Evolutionary conservation across 2,888 invertebrate species (phyloP).

Genomic region (Nineta flava): DNA sequence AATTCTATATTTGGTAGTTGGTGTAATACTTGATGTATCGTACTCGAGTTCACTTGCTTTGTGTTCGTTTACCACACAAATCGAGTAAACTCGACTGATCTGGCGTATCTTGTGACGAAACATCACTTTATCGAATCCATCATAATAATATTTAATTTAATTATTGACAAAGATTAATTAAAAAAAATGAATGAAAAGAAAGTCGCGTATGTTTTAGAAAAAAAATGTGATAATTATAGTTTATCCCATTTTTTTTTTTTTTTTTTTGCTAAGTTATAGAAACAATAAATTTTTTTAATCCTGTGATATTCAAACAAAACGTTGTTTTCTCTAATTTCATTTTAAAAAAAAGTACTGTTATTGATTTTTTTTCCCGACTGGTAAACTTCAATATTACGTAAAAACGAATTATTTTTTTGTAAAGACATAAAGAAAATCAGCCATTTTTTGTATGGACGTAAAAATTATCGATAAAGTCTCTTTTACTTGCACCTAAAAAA

Average conservation of each 20-base stretch:
- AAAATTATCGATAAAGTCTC: too few species aligned
- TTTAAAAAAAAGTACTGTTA: not conserved
- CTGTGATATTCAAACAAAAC: conserved; percentile 7
- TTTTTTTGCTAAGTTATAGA: not conserved
- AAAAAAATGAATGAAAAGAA: not conserved
- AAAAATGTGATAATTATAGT: not conserved
- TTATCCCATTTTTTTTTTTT: not conserved
- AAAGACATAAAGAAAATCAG: too few species aligned
- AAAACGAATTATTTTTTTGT: too few species aligned
- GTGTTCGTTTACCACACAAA: too few species aligned
- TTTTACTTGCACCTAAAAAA: too few species aligned
- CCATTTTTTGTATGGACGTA: too few species aligned
- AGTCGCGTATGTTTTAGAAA: not conserved
- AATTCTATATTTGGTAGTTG: not conserved
- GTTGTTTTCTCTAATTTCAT: conserved; percentile 1
- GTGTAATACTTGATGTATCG: too few species aligned
- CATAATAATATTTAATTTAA: not conserved
- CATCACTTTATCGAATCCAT: conserved; percentile 6
- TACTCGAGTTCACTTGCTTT: too few species aligned
- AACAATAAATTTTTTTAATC: conserved; percentile 1
- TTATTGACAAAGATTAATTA: not conserved
- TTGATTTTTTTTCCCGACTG: too few species aligned
- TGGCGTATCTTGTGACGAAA: not conserved
- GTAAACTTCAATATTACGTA: too few species aligned
- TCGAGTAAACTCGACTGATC: too few species aligned